These are phyloP conservation scores for Aspidoscelis tigris DNA, from an alignment of 2,113 vertebrate genomes.

Conservation along the genomic window DNA sequence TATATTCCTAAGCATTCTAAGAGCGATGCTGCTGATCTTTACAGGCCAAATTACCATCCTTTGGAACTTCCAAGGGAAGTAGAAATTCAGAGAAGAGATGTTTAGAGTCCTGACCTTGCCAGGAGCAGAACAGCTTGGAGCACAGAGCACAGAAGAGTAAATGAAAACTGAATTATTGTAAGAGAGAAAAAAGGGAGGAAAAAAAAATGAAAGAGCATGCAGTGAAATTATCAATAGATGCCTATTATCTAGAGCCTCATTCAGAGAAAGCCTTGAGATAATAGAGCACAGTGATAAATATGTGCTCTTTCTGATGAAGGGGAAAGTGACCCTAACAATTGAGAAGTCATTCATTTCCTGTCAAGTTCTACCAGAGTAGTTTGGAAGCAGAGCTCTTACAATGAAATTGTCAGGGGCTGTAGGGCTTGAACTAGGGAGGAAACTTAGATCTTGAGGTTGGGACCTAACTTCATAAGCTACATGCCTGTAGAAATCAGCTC, in stretches of 20 bases:
- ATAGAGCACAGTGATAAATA: slow-evolving; percentile 31
- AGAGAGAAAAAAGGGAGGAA: slow-evolving; percentile 12
- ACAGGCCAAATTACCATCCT: slow-evolving; percentile 40
- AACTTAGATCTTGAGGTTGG: not conserved
- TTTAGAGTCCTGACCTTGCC: slow-evolving; percentile 48
- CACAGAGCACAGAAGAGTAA: slow-evolving; percentile 30
- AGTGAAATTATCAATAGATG: slow-evolving; percentile 42
- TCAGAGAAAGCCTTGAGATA: slow-evolving; percentile 35
- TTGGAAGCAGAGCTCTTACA: not conserved
- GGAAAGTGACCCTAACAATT: not conserved
- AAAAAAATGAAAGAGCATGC: slow-evolving; percentile 1
- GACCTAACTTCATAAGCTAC: not conserved
- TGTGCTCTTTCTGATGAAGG: slow-evolving; percentile 22
- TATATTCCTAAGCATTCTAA: slow-evolving; percentile 48
- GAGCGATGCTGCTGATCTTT: slow-evolving; percentile 47
- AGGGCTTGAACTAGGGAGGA: slow-evolving; percentile 1
- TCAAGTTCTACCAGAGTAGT: not conserved
- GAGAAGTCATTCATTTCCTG: slow-evolving; percentile 32
- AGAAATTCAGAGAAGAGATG: slow-evolving; percentile 55
- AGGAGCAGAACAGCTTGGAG: slow-evolving; percentile 44
- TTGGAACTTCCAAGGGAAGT: slow-evolving; percentile 46
- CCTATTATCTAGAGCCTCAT: slow-evolving; percentile 33
- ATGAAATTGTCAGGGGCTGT: slow-evolving; percentile 3
- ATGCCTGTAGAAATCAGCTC: too few species aligned
- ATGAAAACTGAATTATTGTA: slow-evolving; percentile 43